These are phyloP conservation scores for Trachelus troglodyta DNA, from an alignment of 2,888 invertebrate species.

Conservation along the genomic window DNA sequence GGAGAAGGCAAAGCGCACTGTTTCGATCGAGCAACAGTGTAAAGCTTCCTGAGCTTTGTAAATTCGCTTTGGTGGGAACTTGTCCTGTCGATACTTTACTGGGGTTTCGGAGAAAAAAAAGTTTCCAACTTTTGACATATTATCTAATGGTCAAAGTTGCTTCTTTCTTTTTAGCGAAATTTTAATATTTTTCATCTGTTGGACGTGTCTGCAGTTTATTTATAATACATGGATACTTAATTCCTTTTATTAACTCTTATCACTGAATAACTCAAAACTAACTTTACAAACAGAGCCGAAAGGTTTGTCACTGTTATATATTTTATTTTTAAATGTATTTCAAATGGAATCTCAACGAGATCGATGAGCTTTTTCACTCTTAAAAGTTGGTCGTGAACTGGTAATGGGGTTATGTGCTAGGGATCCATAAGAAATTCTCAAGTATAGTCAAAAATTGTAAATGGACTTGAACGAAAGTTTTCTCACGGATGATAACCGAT, in stretches of 20 bases:
- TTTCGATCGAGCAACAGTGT: not conserved
- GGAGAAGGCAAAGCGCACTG: not conserved
- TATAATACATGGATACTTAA: not conserved
- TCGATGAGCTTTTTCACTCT: too few relatives aligned
- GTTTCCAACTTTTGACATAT: not conserved
- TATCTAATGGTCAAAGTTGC: not conserved
- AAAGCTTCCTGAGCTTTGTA: not conserved
- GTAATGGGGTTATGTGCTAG: too few relatives aligned
- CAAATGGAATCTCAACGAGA: too few relatives aligned
- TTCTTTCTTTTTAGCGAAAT: not conserved
- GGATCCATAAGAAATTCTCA: not conserved
- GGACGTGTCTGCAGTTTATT: not conserved
- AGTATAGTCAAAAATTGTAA: not conserved
- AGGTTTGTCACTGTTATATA: too few relatives aligned
- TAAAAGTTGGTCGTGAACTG: too few relatives aligned
- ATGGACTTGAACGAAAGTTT: not conserved
- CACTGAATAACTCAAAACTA: too few relatives aligned
- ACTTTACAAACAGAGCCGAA: too few relatives aligned
- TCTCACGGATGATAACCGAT: not conserved
- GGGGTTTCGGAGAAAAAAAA: not conserved
- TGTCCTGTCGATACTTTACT: not conserved
- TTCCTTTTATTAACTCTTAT: too few relatives aligned
- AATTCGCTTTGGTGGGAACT: not conserved
- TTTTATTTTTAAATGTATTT: too few relatives aligned
- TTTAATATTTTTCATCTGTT: not conserved